Conservation (phyloP, 2,113 vertebrate species). For the Zingel zingel region DNA sequence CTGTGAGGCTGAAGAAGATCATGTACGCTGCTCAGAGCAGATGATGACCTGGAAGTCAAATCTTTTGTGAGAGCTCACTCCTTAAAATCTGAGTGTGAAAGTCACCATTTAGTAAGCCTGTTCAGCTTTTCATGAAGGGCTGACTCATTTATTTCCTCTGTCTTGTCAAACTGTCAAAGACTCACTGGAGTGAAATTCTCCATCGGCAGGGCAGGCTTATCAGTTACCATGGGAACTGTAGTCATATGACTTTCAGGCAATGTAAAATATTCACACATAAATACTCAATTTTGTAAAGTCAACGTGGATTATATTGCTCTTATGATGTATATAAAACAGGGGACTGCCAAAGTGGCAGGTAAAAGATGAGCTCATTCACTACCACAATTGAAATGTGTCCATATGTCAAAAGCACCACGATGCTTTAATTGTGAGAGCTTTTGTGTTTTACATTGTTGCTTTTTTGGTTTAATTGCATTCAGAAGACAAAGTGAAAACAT, state of each 20-base stretch:
- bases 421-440: not conserved
- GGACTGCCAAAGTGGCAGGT: not conserved
- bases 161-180: slow-evolving; percentile 71
- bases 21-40: slow-evolving; percentile 24
- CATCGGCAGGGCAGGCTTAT: slow-evolving; percentile 32
- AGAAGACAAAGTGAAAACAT: not conserved
- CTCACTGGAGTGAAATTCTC: slow-evolving; percentile 40
- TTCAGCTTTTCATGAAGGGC: slow-evolving; percentile 67
- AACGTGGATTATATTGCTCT: not conserved
- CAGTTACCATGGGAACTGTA: slow-evolving; percentile 65
- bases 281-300: not conserved
- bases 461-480: not conserved
- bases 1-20: slow-evolving; percentile 7
- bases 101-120: slow-evolving; percentile 49
- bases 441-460: not conserved
- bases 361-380: not conserved
- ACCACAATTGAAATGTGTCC: not conserved
- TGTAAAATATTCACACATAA: slow-evolving; percentile 40
- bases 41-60: slow-evolving; percentile 41
- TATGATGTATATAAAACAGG: not conserved
- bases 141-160: slow-evolving; percentile 70
- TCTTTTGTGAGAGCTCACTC: not conserved
- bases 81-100: slow-evolving; percentile 47
- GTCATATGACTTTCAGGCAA: slow-evolving; percentile 34
- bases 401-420: not conserved